phyloP scores from a whole-genome alignment of 2,888 invertebrate genomes.

The Oithona nana region DNA sequence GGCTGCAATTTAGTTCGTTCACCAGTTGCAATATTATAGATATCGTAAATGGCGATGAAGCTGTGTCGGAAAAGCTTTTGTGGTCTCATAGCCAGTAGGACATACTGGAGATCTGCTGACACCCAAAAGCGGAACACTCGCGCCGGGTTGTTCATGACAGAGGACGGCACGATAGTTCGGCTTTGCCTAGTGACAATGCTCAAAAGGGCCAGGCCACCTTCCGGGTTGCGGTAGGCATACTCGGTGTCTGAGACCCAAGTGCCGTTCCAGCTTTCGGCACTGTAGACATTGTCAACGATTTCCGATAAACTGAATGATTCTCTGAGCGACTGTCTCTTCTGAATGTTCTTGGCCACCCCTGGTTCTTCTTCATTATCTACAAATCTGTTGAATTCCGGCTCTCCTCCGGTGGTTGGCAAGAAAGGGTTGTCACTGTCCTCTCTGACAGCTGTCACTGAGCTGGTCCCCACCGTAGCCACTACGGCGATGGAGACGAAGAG shows the following conservation, averaged over 20 bases:
- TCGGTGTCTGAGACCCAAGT: slow-evolving; percentile 39
- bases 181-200: slow-evolving; percentile 33
- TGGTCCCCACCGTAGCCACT: too few relatives aligned
- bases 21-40: slow-evolving; percentile 24
- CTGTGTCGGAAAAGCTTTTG: slow-evolving; percentile 58
- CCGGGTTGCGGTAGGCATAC: slow-evolving; percentile 27
- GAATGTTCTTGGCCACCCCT: too few relatives aligned
- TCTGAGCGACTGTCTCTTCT: too few relatives aligned
- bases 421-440: too few relatives aligned
- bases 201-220: slow-evolving; percentile 38
- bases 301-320: slow-evolving; percentile 1
- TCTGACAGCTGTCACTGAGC: too few relatives aligned
- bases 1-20: not conserved
- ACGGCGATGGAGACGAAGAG: too few relatives aligned
- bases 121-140: slow-evolving; percentile 25
- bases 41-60: slow-evolving; percentile 50
- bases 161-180: slow-evolving; percentile 31
- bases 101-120: slow-evolving; percentile 43
- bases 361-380: too few relatives aligned
- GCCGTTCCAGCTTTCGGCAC: slow-evolving; percentile 49
- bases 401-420: too few relatives aligned
- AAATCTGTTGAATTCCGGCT: too few relatives aligned
- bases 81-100: slow-evolving; percentile 41
- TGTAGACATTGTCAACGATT: slow-evolving; percentile 1
- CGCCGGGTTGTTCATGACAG: slow-evolving; percentile 31